These are phyloP conservation scores for Girardinichthys multiradiatus DNA, from an alignment of 2,113 vertebrate genomes.

Conservation along the genomic window DNA sequence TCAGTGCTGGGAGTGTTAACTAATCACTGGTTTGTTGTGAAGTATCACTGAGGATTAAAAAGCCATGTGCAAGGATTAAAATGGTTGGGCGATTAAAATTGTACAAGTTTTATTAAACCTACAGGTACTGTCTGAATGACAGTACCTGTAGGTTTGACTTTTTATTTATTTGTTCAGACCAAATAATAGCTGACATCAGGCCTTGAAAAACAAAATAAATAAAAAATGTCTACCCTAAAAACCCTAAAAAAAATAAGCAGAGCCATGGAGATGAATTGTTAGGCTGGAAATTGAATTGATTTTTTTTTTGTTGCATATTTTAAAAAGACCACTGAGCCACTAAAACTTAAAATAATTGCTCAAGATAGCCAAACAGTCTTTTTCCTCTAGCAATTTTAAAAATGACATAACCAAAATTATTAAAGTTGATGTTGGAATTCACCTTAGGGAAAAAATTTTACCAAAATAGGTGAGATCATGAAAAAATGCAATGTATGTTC, in stretches of 20 bases:
- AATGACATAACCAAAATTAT: too few relatives aligned
- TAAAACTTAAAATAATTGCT: too few relatives aligned
- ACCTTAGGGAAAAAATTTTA: background rate
- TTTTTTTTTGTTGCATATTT: too few relatives aligned
- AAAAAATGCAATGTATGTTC: too few relatives aligned
- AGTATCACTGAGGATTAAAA: background rate
- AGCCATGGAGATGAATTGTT: background rate
- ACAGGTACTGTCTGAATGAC: background rate
- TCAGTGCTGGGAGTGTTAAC: slow-evolving; percentile 26
- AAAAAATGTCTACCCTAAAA: background rate
- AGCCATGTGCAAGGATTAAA: slow-evolving; percentile 13
- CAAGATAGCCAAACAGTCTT: too few relatives aligned
- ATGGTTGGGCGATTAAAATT: background rate
- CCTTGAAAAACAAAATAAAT: background rate
- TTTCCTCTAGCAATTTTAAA: too few relatives aligned
- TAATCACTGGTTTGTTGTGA: slow-evolving; percentile 44
- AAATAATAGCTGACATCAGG: background rate
- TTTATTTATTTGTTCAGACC: slow-evolving; percentile 2
- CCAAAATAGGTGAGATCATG: too few relatives aligned
- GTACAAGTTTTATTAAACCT: background rate
- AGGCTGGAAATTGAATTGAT: background rate
- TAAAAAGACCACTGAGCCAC: too few relatives aligned
- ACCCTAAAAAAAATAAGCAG: background rate
- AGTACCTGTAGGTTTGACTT: background rate
- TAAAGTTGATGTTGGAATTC: too few relatives aligned